These are phyloP conservation scores for Microtus ochrogaster DNA, from an alignment of 2,113 vertebrate species.

Conservation along the genomic window DNA sequence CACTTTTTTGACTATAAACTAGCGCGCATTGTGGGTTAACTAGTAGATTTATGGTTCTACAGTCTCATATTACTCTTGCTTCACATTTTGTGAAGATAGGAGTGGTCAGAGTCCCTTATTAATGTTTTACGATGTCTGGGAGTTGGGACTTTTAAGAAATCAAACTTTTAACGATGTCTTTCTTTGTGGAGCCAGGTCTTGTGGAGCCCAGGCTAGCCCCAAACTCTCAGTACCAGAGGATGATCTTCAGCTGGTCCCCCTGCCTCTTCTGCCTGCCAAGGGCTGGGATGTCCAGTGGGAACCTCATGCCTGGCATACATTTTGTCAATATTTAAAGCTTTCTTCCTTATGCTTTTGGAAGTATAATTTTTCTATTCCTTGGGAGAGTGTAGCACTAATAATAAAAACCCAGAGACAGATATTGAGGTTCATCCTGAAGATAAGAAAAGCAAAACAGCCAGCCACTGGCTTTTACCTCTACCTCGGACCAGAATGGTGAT, in stretches of 20 bases:
- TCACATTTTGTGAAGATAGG: conserved; percentile 27
- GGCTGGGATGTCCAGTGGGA: neutral
- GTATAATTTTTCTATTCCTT: neutral
- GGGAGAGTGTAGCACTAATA: neutral
- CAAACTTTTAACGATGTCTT: neutral
- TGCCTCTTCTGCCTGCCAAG: neutral
- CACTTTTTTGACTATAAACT: neutral
- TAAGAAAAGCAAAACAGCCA: no score
- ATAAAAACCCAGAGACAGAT: no score
- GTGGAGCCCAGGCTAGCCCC: neutral
- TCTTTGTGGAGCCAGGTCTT: neutral
- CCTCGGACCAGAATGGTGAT: no score
- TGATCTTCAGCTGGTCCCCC: neutral
- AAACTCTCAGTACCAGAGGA: neutral
- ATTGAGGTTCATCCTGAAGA: no score
- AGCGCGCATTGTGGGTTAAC: neutral
- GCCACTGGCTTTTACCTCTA: no score
- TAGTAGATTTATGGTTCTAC: neutral
- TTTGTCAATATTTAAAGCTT: conserved; percentile 18
- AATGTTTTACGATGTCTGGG: conserved; percentile 22
- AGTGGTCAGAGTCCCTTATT: neutral
- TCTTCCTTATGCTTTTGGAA: neutral
- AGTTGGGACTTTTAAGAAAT: neutral
- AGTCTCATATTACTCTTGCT: neutral
- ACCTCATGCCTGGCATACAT: neutral